Evolutionary conservation across 2,888 invertebrate genomes (phyloP).

Genomic region (Nephrocerus scutellatus): DNA sequence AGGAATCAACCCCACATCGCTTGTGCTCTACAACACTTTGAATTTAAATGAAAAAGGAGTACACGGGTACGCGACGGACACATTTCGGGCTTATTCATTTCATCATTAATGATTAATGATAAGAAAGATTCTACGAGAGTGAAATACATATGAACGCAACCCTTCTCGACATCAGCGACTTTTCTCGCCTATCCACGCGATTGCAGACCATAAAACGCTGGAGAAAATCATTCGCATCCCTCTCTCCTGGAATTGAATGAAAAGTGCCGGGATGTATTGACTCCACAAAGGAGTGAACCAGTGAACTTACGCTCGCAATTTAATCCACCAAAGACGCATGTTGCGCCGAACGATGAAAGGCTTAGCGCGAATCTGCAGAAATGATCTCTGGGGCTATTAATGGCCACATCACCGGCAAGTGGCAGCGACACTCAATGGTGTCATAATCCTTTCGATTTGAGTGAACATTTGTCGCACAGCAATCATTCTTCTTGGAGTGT

Average conservation of each 20-base stretch:
- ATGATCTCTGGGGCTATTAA: slow-evolving; percentile 11
- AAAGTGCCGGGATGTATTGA: slow-evolving; percentile 3
- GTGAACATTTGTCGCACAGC: no score
- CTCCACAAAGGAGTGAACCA: not conserved
- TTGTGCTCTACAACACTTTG: not conserved
- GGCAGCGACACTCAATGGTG: slow-evolving; percentile 9
- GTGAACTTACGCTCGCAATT: slow-evolving; percentile 3
- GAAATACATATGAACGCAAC: slow-evolving; percentile 28
- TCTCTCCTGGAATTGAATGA: not conserved
- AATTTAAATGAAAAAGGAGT: not conserved
- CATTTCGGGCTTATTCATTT: slow-evolving; percentile 31
- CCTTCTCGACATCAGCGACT: slow-evolving; percentile 39
- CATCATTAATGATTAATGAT: slow-evolving; percentile 47
- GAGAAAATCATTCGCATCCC: not conserved
- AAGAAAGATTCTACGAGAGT: no score
- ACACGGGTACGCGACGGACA: slow-evolving; percentile 9
- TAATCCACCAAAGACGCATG: slow-evolving; percentile 13
- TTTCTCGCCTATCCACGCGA: slow-evolving; percentile 48
- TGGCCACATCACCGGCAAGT: not conserved
- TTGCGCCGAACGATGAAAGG: slow-evolving; percentile 1
- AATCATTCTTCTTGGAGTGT: no score
- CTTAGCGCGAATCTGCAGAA: slow-evolving; percentile 4
- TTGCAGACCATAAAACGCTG: slow-evolving; percentile 25
- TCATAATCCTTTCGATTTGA: slow-evolving; percentile 6
- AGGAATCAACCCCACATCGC: slow-evolving; percentile 14